Base-by-base conservation (phyloP, 2,797 vertebrate species). In the Distichodus sexfasciatus region DNA sequence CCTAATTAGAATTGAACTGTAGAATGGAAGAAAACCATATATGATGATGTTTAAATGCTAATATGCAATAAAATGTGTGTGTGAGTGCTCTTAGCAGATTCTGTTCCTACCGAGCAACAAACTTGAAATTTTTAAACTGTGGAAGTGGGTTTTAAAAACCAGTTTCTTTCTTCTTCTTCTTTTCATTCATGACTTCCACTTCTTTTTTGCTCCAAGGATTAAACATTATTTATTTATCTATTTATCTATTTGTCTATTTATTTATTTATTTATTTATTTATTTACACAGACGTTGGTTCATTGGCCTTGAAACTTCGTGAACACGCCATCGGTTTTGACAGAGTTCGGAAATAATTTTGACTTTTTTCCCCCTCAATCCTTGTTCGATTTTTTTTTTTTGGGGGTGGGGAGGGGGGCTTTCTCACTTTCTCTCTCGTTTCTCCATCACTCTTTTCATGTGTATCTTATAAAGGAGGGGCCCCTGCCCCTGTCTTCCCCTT, bases 401-500 rank as follows among this genome's bases (percentile, higher is more conserved):
- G n/a, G n/a, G n/a, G n/a, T n/a, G n/a, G n/a, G n/a, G n/a, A n/a
- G n/a, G n/a, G n/a, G n/a, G n/a, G n/a, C 12, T 64, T 40, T 61
- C 23, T 35, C 50, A 1, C 21, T 43, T 24, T 28, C 8, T 10
- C 36, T 59, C 43, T 59, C 38, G 1, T 17, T 36, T 15, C 40
- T 12, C 3, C 29, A 28, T 23, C 19, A 28, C 44, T 21, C 1
- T 6, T 53, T 15, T 38, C 44, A 29, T 41, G 38, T 69, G 58
- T 80, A 80, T 67, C 40, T 11, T 48, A 63, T 65, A 74, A 82
- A 77, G 78, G 74, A 69, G 77, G 79, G 79, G 69, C 80, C 79
- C 71, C 69, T 72, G 81, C 82, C 80, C 83, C 80, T 88, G n/a
- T n/a, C n/a, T n/a, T n/a, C n/a, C n/a, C 80, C 86, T 84, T 85